These are phyloP conservation scores for Gibbula magus DNA, from an alignment of 2,888 invertebrate species.

Conservation along the genomic window DNA sequence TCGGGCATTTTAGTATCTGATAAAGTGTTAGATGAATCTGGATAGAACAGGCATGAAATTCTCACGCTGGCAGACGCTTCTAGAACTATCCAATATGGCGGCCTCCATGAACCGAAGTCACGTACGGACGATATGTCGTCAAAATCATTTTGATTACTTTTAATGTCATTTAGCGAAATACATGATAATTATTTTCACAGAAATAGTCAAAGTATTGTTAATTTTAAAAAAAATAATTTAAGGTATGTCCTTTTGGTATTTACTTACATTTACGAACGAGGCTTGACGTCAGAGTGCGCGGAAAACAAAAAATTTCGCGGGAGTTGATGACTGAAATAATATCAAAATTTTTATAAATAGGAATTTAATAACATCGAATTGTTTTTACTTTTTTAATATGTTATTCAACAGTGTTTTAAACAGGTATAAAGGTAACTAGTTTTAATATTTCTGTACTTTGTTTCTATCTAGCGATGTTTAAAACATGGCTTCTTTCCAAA, in stretches of 20 bases:
- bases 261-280: not conserved
- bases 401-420: not conserved
- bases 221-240: not conserved
- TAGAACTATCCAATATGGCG: slow-evolving; percentile 40
- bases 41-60: slow-evolving; percentile 16
- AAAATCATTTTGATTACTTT: not conserved
- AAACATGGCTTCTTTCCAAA: too few species aligned
- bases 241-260: not conserved
- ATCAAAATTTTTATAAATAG: not conserved
- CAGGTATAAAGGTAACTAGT: not conserved
- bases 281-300: slow-evolving; percentile 29
- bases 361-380: not conserved
- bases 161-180: not conserved
- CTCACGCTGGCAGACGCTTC: slow-evolving; percentile 36
- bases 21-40: not conserved
- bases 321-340: not conserved
- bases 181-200: not conserved
- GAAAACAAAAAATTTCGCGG: slow-evolving; percentile 7
- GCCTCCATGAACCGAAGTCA: slow-evolving; percentile 17
- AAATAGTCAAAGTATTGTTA: not conserved
- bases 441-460: too few species aligned
- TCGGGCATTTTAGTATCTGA: slow-evolving; percentile 38
- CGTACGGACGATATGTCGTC: not conserved
- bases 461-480: too few species aligned
- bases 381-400: not conserved